phyloP scores from a whole-genome alignment of 2,888 invertebrate species.

The Sphinx pinastri region DNA sequence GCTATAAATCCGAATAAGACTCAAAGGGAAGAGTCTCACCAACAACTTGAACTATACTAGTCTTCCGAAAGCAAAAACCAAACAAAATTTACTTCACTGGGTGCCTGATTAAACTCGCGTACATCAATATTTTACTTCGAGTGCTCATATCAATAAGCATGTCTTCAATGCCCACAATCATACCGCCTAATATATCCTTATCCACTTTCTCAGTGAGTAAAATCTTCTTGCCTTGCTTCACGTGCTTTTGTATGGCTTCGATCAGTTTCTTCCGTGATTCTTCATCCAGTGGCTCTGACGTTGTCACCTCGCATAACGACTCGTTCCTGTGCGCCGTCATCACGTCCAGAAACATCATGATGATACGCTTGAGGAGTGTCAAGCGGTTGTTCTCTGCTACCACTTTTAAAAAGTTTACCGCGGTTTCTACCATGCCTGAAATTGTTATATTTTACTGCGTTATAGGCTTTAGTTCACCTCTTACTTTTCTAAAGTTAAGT shows the following conservation, averaged over 20 bases:
- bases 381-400: slow-evolving; percentile 73
- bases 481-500: too few relatives aligned
- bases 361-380: slow-evolving; percentile 62
- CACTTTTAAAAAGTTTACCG: slow-evolving; percentile 59
- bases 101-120: slow-evolving; percentile 64
- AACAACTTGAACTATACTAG: too few relatives aligned
- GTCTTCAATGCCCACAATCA: slow-evolving; percentile 71
- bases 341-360: slow-evolving; percentile 58
- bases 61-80: too few relatives aligned
- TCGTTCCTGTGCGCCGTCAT: slow-evolving; percentile 75
- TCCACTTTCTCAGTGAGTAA: slow-evolving; percentile 67
- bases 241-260: slow-evolving; percentile 59
- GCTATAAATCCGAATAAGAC: too few relatives aligned
- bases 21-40: too few relatives aligned
- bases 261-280: slow-evolving; percentile 50
- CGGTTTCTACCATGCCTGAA: slow-evolving; percentile 63
- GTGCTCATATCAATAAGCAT: slow-evolving; percentile 74
- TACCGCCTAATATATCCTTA: slow-evolving; percentile 65
- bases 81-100: slow-evolving; percentile 42
- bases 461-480: too few relatives aligned
- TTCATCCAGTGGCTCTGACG: slow-evolving; percentile 64
- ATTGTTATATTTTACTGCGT: slow-evolving; percentile 12
- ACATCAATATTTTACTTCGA: slow-evolving; percentile 62
- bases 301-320: slow-evolving; percentile 71
- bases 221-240: slow-evolving; percentile 62